Evolutionary conservation across 2,113 vertebrate genomes (phyloP).

Genomic region (Poicephalus gulielmi): DNA sequence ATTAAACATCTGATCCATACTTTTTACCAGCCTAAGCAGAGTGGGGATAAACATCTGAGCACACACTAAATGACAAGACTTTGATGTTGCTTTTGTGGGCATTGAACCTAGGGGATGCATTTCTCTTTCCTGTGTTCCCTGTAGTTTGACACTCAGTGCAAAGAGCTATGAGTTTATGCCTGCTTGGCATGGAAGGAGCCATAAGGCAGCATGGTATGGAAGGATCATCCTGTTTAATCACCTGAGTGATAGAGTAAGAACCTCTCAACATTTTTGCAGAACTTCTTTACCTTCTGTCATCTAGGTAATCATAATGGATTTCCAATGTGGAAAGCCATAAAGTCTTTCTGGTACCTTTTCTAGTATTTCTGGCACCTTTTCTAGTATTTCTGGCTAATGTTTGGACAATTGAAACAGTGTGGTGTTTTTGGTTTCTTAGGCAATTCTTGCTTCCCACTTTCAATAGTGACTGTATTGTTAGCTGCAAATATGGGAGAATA

Average conservation of each 20-base stretch:
- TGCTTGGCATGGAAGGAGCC: background rate
- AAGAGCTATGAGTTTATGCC: background rate
- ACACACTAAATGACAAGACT: background rate
- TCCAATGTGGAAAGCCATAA: background rate
- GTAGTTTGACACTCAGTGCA: background rate
- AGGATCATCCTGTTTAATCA: background rate
- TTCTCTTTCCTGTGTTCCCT: background rate
- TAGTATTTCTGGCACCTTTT: background rate
- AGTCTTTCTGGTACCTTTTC: background rate
- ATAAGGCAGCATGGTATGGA: background rate
- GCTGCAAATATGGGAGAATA: background rate
- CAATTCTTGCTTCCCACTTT: background rate
- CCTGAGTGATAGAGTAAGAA: background rate
- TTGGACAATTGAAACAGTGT: background rate
- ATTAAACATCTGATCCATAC: conserved; percentile 60
- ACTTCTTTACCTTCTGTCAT: background rate
- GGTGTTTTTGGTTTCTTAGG: background rate
- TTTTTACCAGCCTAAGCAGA: conserved; percentile 38
- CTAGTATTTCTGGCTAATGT: background rate
- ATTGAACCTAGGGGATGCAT: background rate
- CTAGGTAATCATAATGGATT: background rate
- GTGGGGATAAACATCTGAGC: conserved; percentile 26
- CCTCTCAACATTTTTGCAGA: background rate
- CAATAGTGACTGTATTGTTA: background rate
- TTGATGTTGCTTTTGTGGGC: conserved; percentile 8